Conservation (phyloP, 2,113 vertebrate genomes). For the Saccopteryx leptura region DNA sequence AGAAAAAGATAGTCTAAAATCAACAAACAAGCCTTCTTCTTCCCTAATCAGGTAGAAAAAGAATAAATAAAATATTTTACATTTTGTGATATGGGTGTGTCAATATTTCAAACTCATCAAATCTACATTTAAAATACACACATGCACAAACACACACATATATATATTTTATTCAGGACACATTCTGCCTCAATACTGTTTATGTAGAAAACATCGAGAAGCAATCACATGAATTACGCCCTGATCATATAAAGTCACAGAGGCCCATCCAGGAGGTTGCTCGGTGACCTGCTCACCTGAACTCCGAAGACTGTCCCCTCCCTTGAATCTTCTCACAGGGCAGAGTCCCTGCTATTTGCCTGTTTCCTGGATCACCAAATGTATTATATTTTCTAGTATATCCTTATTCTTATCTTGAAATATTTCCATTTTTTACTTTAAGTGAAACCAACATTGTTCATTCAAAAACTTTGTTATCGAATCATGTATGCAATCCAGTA, state of each 20-base stretch:
- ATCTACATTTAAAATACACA: not conserved
- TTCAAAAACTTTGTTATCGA: not conserved
- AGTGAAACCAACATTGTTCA: not conserved
- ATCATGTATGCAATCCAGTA: not conserved
- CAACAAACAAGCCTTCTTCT: not conserved
- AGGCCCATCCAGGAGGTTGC: not conserved
- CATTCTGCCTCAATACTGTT: not conserved
- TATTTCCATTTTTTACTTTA: not conserved
- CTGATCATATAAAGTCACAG: not conserved
- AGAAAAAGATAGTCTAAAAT: not conserved
- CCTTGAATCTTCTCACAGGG: not conserved
- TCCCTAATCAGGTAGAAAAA: not conserved
- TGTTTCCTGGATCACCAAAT: too few species aligned
- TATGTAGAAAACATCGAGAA: not conserved
- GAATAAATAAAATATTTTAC: not conserved
- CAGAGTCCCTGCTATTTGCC: accelerated
- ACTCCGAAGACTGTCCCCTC: accelerated
- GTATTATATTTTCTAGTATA: not conserved
- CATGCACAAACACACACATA: too few species aligned
- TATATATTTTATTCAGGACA: not conserved
- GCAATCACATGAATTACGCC: not conserved
- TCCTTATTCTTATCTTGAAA: not conserved
- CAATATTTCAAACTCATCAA: not conserved
- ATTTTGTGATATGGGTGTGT: not conserved
- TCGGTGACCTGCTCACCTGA: not conserved